These are phyloP conservation scores for Calidris pugnax DNA, from an alignment of 2,113 vertebrate species.

Conservation along the genomic window DNA sequence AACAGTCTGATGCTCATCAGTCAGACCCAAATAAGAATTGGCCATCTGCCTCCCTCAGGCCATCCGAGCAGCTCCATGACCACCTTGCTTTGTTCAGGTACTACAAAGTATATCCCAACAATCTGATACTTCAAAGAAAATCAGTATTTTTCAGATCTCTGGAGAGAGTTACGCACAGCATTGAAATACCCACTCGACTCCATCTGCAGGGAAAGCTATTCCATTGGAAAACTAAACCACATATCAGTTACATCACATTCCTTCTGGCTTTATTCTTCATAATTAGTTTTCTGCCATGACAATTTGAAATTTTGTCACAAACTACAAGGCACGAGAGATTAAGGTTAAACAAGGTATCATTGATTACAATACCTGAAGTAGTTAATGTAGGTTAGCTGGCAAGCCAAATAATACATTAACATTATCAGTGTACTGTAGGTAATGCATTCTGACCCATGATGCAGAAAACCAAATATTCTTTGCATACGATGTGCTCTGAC, in stretches of 20 bases:
- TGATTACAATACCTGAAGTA: background rate
- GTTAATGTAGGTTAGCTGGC: background rate
- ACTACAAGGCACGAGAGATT: background rate
- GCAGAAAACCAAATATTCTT: background rate
- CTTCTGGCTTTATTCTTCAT: background rate
- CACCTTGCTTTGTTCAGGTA: background rate
- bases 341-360: background rate
- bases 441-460: background rate
- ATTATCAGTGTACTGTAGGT: background rate
- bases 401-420: background rate
- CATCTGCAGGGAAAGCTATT: background rate
- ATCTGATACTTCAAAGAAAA: background rate
- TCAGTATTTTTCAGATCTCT: background rate
- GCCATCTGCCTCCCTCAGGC: background rate
- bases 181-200: rapidly evolving
- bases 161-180: background rate
- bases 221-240: background rate
- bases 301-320: background rate
- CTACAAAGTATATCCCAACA: background rate
- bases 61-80: background rate
- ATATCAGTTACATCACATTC: background rate
- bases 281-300: background rate
- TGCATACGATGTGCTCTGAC: background rate
- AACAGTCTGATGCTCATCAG: background rate
- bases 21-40: background rate